Conservation (phyloP, 2,113 vertebrate genomes). For the Gadus macrocephalus region DNA sequence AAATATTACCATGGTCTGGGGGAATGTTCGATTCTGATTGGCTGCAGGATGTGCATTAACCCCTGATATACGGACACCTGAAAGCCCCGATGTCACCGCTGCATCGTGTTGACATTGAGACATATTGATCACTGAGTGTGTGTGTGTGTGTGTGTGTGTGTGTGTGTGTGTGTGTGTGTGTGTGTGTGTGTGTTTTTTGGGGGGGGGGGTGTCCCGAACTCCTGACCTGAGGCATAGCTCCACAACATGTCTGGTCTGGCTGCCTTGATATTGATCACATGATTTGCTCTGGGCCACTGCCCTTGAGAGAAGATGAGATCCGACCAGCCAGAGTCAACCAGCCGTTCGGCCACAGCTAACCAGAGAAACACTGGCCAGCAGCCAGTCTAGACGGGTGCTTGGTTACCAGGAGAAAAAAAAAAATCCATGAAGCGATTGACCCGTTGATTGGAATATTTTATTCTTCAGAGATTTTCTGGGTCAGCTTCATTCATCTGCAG, state of each 20-base stretch:
- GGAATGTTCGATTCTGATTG: no score
- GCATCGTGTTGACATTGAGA: conserved; percentile 60
- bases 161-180: conserved; percentile 28
- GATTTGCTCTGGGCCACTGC: conserved; percentile 25
- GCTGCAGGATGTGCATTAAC: no score
- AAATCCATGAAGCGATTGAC: neutral
- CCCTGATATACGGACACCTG: conserved; percentile 3
- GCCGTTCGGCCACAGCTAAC: neutral
- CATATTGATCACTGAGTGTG: conserved; percentile 55
- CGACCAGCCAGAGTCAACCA: neutral
- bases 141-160: conserved; percentile 28
- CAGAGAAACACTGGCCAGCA: no score
- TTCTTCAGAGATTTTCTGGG: no score
- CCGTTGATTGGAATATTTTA: no score
- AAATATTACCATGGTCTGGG: no score
- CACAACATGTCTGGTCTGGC: conserved; percentile 59
- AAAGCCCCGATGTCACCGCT: neutral
- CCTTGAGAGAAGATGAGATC: conserved; percentile 3
- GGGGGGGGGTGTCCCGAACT: conserved; percentile 15
- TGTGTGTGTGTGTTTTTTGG: conserved; percentile 20
- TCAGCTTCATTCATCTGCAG: no score
- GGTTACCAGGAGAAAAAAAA: no score
- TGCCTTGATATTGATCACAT: conserved; percentile 57
- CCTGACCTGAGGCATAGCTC: conserved; percentile 49
- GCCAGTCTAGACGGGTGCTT: no score